phyloP scores from a whole-genome alignment of 2,113 vertebrate genomes.

The Nansenia antarctica region DNA sequence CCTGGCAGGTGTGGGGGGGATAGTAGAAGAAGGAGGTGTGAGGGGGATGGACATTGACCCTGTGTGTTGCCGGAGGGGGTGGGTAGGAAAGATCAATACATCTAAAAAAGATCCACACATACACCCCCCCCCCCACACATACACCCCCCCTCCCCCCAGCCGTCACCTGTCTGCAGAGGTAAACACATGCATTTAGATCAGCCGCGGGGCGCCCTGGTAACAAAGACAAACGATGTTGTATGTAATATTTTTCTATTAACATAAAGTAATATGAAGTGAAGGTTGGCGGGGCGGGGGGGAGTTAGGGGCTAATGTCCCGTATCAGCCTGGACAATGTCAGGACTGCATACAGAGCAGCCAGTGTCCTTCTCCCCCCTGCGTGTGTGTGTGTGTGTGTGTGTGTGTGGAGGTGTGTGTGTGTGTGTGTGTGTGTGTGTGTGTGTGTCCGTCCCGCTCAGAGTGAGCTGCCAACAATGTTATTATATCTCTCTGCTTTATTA shows the following conservation, averaged over 20 bases:
- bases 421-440: constrained; percentile 58
- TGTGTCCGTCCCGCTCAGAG: too few species aligned
- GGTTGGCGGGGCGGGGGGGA: constrained; percentile 99
- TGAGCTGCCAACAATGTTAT: too few species aligned
- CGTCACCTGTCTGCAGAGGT: constrained; percentile 83
- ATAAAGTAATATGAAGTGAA: constrained; percentile 99
- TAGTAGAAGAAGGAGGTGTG: too few species aligned
- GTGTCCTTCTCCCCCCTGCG: constrained; percentile 98
- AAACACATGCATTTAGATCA: constrained; percentile 95
- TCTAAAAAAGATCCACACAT: constrained; percentile 57
- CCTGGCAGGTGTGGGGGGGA: too few species aligned
- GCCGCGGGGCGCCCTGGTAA: constrained; percentile 79
- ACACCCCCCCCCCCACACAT: too few species aligned
- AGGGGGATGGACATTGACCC: too few species aligned
- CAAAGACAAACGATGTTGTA: constrained; percentile 99
- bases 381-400: constrained; percentile 91
- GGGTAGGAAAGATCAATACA: constrained; percentile 72
- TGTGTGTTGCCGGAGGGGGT: constrained; percentile 24
- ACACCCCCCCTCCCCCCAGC: constrained; percentile 76
- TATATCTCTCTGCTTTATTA: too few species aligned
- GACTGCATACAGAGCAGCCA: constrained; percentile 99
- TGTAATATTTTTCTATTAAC: constrained; percentile 99
- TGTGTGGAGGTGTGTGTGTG: too few species aligned
- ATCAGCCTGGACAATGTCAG: constrained; percentile 99
- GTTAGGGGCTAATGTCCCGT: constrained; percentile 99